phyloP scores from a whole-genome alignment of 2,888 invertebrate species.

The Phyto melanocephala region DNA sequence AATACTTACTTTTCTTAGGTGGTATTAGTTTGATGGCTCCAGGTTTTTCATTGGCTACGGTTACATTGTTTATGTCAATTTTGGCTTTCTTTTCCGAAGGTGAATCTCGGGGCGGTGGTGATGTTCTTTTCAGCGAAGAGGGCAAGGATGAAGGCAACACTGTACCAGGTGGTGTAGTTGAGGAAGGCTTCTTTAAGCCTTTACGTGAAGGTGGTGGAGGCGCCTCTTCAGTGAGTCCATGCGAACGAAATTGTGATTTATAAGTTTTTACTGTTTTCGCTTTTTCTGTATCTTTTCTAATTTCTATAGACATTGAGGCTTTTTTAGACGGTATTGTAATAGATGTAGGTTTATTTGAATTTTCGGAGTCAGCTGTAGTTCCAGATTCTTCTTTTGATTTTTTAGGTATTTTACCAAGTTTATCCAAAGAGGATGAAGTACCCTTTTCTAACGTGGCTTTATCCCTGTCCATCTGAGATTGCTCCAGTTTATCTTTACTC shows the following conservation, averaged over 20 bases:
- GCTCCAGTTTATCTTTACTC: slow-evolving; percentile 70
- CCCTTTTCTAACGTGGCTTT: slow-evolving; percentile 84
- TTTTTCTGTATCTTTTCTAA: slow-evolving; percentile 85
- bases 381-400: slow-evolving; percentile 80
- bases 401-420: slow-evolving; percentile 89
- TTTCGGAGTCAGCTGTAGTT: slow-evolving; percentile 68
- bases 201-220: slow-evolving; percentile 91
- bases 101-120: slow-evolving; percentile 67
- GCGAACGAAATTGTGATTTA: slow-evolving; percentile 94
- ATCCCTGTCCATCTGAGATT: slow-evolving; percentile 83
- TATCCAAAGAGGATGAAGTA: slow-evolving; percentile 84
- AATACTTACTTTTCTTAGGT: slow-evolving; percentile 93
- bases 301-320: slow-evolving; percentile 90
- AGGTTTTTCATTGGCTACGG: slow-evolving; percentile 83
- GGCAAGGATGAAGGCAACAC: slow-evolving; percentile 69
- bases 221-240: slow-evolving; percentile 92
- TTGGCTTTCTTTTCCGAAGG: slow-evolving; percentile 90
- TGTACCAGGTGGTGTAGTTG: slow-evolving; percentile 75
- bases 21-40: slow-evolving; percentile 92
- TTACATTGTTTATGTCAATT: slow-evolving; percentile 80
- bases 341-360: slow-evolving; percentile 72
- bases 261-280: slow-evolving; percentile 95
- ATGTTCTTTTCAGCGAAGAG: slow-evolving; percentile 70
- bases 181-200: slow-evolving; percentile 82
- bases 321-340: slow-evolving; percentile 80